Evolutionary conservation across 2,888 invertebrate genomes (phyloP).

Genomic region (Unio pictorum): DNA sequence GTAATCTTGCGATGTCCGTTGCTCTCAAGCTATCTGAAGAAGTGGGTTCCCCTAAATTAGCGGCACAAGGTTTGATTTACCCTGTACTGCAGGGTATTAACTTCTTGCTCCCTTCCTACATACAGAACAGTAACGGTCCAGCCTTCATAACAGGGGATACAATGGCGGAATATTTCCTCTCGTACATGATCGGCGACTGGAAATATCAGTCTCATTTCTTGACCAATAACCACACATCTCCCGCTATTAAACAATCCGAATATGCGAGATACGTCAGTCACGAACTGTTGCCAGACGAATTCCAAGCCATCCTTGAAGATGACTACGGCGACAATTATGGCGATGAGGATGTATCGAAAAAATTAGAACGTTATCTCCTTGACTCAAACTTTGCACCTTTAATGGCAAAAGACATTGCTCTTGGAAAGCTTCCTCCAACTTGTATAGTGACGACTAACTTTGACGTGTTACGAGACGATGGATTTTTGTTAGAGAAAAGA

Average conservation of each 20-base stretch:
- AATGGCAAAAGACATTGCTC: conserved; percentile 8
- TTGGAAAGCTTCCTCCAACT: conserved; percentile 11
- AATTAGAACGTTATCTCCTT: conserved; percentile 4
- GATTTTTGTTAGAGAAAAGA: conserved; percentile 20
- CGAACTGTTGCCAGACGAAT: conserved; percentile 32
- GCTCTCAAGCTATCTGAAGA: conserved; percentile 35
- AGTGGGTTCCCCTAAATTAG: conserved; percentile 12
- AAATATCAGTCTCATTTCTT: conserved; percentile 1
- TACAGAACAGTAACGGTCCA: conserved; percentile 2
- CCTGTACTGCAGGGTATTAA: conserved; percentile 47
- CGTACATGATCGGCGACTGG: conserved; percentile 11
- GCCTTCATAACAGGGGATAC: conserved; percentile 6
- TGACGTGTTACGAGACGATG: conserved; percentile 21
- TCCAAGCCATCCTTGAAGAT: background rate
- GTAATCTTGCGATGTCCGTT: conserved; percentile 51
- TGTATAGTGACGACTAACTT: conserved; percentile 17
- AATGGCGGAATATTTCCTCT: conserved; percentile 21
- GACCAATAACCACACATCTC: conserved; percentile 18
- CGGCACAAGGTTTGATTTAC: conserved; percentile 14
- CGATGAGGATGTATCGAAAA: background rate
- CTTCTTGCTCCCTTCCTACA: conserved; percentile 50
- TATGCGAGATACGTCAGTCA: conserved; percentile 14
- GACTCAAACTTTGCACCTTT: conserved; percentile 18
- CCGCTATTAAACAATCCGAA: conserved; percentile 14
- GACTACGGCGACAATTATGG: background rate